Evolutionary conservation across 1,140 invertebrate species (phyloP), one percentile per base, ranked within the genome.

Genomic region (Pantala flavescens): DNA sequence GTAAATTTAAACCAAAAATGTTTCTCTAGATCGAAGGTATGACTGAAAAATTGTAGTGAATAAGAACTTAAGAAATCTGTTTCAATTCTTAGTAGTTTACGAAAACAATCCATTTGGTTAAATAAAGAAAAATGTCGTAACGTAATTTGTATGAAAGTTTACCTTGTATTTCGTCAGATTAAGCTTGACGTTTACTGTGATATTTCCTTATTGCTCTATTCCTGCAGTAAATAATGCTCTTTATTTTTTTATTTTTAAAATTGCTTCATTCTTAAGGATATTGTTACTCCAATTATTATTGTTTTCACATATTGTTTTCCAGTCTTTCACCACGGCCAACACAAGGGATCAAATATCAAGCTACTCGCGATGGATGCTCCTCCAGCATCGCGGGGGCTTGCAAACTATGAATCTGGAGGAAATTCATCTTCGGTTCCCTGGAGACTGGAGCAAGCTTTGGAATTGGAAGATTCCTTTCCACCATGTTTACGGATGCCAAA

Each of bases 291-390:
- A 63, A 21, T 63, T 19, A 3, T 21, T 21, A 63, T 3, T 19
- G 5, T 63, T 14, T 63, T 63, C 28, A 36, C 9, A 9, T 36
- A 36, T 36, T 36, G 28, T 19, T 7, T 63, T 63, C 5, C 3
- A 63, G 49, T 63, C 49, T 63, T 63, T 63, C 49, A 63, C n/a
- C 49, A 63, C 49, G 49, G 49, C 49, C n/a, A 63, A 7, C 49
- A 63, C 49, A 63, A 63, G n/a, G 49, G n/a, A 63, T 63, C n/a
- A 21, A 19, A 12, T 63, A 19, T 12, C 49, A 19, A 63, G 49
- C 49, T 63, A 7, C 49, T 63, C 49, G 49, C 49, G 49, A 63
- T 63, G 49, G 49, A 63, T 63, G n/a, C n/a, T 19, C n/a, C 49
- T 63, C 49, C 49, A 21, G n/a, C 49, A 63, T 63, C 49, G 49